These are phyloP conservation scores for Pseudoatta argentina DNA, from an alignment of 1,140 invertebrate genomes.

Conservation along the genomic window DNA sequence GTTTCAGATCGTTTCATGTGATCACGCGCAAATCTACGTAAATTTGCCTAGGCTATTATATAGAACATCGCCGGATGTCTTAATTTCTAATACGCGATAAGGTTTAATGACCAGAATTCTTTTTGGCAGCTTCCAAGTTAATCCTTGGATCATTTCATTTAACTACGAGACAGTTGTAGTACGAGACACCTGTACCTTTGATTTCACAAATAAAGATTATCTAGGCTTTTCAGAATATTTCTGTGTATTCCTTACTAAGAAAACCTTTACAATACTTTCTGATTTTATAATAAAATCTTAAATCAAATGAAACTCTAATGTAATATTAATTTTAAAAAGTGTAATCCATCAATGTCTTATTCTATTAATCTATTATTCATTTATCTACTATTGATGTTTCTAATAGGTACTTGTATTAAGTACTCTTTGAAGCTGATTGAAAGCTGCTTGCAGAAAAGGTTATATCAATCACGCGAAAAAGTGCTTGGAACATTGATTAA, in stretches of 20 bases:
- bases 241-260: neutral
- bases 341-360: neutral
- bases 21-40: conserved; percentile 23
- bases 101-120: conserved; percentile 1
- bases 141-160: conserved; percentile 32
- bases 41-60: conserved; percentile 32
- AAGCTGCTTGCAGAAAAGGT: neutral
- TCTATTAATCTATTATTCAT: neutral
- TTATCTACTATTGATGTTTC: neutral
- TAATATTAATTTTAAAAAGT: neutral
- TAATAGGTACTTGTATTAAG: conserved; percentile 3
- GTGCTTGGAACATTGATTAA: conserved; percentile 29
- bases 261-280: neutral
- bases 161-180: neutral
- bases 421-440: conserved; percentile 28
- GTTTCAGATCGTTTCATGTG: conserved; percentile 2
- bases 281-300: neutral
- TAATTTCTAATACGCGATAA: conserved; percentile 46
- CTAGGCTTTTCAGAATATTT: neutral
- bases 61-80: neutral
- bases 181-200: neutral
- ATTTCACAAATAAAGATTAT: neutral
- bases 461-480: conserved; percentile 29
- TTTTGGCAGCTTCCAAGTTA: conserved; percentile 4
- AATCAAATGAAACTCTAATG: neutral